Evolutionary conservation across 2,888 invertebrate species (phyloP).

Genomic region (Ariolimax columbianus): DNA sequence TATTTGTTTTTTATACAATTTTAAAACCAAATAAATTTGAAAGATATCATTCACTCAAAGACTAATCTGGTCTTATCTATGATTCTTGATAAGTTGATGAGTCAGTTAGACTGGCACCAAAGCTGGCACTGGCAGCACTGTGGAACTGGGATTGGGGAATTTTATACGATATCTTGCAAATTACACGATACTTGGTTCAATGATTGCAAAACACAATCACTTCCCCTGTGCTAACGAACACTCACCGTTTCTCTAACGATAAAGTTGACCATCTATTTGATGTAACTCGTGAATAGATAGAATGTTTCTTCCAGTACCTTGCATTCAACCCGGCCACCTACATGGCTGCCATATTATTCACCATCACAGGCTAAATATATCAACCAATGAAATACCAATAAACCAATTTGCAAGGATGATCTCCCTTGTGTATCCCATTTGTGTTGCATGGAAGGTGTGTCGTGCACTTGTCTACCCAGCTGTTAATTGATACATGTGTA

Average conservation of each 20-base stretch:
- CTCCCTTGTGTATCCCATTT: constrained; percentile 27
- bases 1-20: neutral
- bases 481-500: too few species aligned
- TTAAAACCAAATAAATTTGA: neutral
- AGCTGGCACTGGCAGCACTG: neutral
- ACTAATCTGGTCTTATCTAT: constrained; percentile 31
- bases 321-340: constrained; percentile 51
- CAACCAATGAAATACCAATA: constrained; percentile 39
- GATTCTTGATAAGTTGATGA: constrained; percentile 44
- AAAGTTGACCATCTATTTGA: constrained; percentile 25
- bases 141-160: neutral
- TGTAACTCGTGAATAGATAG: constrained; percentile 7
- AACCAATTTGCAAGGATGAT: constrained; percentile 31
- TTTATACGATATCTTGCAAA: neutral
- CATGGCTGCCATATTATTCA: constrained; percentile 56
- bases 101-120: constrained; percentile 38
- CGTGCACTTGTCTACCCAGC: too few species aligned
- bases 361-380: constrained; percentile 50
- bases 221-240: neutral
- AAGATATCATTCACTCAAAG: neutral
- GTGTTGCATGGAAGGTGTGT: too few species aligned
- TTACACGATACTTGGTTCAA: neutral
- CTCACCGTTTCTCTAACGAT: constrained; percentile 15
- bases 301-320: neutral
- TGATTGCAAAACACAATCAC: neutral